Percentiles rank a stretch among this genome's conserved stretches.
Conservation (phyloP, 2,113 vertebrate genomes). For the Chitala chitala region DNA sequence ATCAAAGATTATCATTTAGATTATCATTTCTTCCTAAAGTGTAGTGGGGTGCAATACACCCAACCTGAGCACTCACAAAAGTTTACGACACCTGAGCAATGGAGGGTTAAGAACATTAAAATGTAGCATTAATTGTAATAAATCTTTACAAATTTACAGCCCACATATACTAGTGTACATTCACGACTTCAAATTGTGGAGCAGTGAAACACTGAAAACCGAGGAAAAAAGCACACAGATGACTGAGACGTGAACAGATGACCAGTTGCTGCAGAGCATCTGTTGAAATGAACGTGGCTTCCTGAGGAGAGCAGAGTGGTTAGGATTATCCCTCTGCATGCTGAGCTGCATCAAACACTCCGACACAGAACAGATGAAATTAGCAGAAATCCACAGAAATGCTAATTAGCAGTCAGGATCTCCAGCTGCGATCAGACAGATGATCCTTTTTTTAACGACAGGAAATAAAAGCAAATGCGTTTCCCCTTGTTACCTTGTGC, state of each 20-base stretch:
- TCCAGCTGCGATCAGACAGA: neutral
- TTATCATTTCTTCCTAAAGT: no score
- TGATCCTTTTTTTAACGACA: neutral
- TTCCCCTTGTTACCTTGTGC: neutral
- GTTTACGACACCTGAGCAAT: no score
- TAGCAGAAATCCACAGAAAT: neutral
- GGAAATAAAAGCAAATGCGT: neutral
- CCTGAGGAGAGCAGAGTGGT: neutral
- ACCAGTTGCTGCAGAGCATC: neutral
- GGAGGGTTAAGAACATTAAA: no score
- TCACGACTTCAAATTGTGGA: neutral
- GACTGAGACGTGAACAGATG: neutral
- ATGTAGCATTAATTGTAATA: no score
- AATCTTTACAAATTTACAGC: no score
- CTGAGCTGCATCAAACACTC: neutral
- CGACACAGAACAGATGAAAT: slow-evolving; percentile 7
- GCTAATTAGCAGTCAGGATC: slow-evolving; percentile 1
- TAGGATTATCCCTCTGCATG: neutral
- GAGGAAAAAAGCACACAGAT: neutral
- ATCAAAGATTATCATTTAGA: no score
- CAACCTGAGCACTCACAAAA: no score
- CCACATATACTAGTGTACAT: no score
- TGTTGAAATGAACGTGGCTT: neutral
- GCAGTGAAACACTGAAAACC: neutral
- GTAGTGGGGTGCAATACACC: no score